A percentile compares a stretch with the other conserved stretches of the same genome.
Conservation (phyloP, 2,113 vertebrate genomes). For the Edolisoma coerulescens region DNA sequence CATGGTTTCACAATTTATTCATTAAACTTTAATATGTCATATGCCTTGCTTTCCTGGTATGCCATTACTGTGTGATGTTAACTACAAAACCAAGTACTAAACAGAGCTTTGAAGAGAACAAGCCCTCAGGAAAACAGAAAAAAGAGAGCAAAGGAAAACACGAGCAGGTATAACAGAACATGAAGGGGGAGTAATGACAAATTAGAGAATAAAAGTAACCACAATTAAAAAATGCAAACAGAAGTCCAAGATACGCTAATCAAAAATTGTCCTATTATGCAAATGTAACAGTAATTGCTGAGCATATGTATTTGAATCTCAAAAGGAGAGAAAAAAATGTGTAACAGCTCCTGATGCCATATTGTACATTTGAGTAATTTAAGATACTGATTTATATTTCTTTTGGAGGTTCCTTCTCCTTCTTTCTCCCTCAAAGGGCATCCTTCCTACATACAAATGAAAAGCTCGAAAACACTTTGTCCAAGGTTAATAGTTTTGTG, state of each 20-base stretch:
- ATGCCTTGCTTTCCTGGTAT: not conserved
- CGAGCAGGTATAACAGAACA: not conserved
- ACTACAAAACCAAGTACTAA: conserved; percentile 1
- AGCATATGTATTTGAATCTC: conserved; percentile 60
- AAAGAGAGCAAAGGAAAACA: not conserved
- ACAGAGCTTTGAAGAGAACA: not conserved
- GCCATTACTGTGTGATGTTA: not conserved
- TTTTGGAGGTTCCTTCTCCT: not conserved
- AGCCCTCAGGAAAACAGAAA: not conserved
- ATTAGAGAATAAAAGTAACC: conserved; percentile 23
- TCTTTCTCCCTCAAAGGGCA: not conserved
- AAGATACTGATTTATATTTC: conserved; percentile 39
- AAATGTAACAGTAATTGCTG: conserved; percentile 56
- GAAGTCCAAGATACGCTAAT: conserved; percentile 60
- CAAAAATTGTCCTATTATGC: conserved; percentile 43
- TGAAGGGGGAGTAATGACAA: not conserved
- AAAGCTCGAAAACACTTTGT: not conserved
- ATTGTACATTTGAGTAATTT: conserved; percentile 32
- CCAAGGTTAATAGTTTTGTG: conserved; percentile 10
- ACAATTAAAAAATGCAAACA: conserved; percentile 28
- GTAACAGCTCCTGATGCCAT: conserved; percentile 32
- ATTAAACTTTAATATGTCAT: conserved; percentile 26
- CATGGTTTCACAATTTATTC: not conserved
- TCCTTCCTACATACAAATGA: not conserved
- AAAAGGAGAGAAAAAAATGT: conserved; percentile 18